Percentiles rank a stretch among this genome's conserved stretches.
Evolutionary conservation across 1,140 invertebrate species (phyloP).

Genomic region (Aricia agestis): DNA sequence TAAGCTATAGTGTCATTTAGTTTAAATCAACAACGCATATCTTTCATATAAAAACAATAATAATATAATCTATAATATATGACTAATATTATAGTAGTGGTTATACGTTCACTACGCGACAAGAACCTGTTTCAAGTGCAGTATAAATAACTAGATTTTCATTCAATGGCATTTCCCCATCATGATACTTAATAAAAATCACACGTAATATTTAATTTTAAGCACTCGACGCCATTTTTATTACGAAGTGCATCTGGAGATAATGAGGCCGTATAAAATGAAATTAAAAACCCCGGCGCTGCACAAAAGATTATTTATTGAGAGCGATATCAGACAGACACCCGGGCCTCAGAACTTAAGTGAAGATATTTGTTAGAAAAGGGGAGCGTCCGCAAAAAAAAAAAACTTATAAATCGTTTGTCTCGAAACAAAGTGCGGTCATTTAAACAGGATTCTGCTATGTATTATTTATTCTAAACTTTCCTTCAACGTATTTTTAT

Average conservation of each 20-base stretch:
- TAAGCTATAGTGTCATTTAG: too few relatives aligned
- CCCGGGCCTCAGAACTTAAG: neutral
- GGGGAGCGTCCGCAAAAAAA: neutral
- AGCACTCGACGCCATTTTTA: neutral
- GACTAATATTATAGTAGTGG: too few relatives aligned
- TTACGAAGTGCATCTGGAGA: neutral
- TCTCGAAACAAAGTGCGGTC: neutral
- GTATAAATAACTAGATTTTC: too few relatives aligned
- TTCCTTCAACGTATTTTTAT: too few relatives aligned
- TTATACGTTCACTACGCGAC: too few relatives aligned
- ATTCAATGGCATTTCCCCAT: too few relatives aligned
- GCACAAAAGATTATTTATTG: constrained; percentile 1
- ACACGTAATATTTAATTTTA: neutral
- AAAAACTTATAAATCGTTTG: neutral
- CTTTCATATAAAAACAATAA: too few relatives aligned
- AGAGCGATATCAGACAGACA: neutral
- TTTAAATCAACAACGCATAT: too few relatives aligned
- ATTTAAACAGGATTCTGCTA: too few relatives aligned
- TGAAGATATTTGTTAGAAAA: constrained; percentile 1
- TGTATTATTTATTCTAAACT: too few relatives aligned
- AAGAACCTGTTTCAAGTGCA: too few relatives aligned
- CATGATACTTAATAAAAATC: neutral
- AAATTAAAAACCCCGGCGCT: neutral
- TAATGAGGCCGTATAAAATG: neutral
- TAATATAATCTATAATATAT: too few relatives aligned